Evolutionary conservation across 2,888 invertebrate genomes (phyloP).

Genomic region (Cephus runcator): DNA sequence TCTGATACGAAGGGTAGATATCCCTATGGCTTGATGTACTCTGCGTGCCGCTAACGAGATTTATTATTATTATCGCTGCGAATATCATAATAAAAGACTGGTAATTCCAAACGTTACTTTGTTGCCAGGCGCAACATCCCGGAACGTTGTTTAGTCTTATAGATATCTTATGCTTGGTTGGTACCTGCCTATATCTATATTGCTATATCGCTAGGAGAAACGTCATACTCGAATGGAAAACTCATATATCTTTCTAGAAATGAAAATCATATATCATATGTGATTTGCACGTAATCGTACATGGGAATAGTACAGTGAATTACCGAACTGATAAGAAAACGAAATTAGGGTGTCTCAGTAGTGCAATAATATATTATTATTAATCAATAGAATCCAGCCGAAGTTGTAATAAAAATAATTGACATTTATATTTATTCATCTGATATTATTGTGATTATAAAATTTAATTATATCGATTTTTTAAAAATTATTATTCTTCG

Average conservation of each 20-base stretch:
- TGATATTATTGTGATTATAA: too few relatives aligned
- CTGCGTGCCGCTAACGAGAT: slow-evolving; percentile 39
- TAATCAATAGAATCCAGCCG: background rate
- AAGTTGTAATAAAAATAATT: background rate
- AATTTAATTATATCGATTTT: too few relatives aligned
- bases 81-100: background rate
- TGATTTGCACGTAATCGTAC: background rate
- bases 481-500: background rate
- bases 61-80: slow-evolving; percentile 33
- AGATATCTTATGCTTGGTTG: background rate
- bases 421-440: too few relatives aligned
- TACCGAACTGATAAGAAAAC: background rate
- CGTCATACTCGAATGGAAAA: background rate
- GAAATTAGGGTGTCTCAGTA: background rate
- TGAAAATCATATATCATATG: background rate
- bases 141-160: background rate
- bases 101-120: background rate
- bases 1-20: background rate
- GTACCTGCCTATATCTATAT: background rate
- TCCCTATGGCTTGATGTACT: background rate
- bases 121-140: background rate
- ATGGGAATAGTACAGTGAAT: background rate
- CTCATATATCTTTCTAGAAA: background rate
- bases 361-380: background rate
- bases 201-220: background rate